Evolutionary conservation across 1,140 invertebrate genomes (phyloP), one percentile per base, ranked within the genome.

Genomic region (Neodiprion virginianus): DNA sequence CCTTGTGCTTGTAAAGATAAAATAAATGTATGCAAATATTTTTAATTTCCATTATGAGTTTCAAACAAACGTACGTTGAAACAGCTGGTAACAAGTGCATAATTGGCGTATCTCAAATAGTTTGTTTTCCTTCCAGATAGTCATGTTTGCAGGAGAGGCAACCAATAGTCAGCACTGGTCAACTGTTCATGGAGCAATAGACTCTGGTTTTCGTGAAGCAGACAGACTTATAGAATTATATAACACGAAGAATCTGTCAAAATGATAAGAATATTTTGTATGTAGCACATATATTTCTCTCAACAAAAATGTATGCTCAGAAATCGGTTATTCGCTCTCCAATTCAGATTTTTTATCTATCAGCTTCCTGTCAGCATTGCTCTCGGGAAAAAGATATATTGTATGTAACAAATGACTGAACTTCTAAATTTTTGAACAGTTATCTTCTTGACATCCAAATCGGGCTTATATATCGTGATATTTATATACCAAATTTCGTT

Each of bases 181-280:
- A 14, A 61, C 5, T 61, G 53, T 61, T 61, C 5, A 61, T 8
- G 53, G 53, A 14, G 53, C 95, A 1, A 87, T 96, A 4, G 93
- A 94, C 85, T 91, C 91, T 48, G 96, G 95, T 0, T 93, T 92
- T 86, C 89, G 94, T 74, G 95, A 96, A 86, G 95, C 95, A n/a
- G 89, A 95, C 67, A 88, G 91, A 82, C 74, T 90, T 14, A 84
- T 89, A 49, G 80, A 85, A 68, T 8, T 61, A 61, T 61, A 61
- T 17, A 61, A 61, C 11, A 61, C 5, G 1, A 61, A 61, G n/a
- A 61, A 61, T 40, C 28, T 5, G 5, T 40, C 28, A 40, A 40
- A 40, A 40, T 40, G 28, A 40, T 40, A 40, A 40, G 28, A 40
- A 40, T 40, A 40, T 40, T 5, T 40, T 40, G 28, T 3, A 40